A percentile compares a stretch with the other conserved stretches of the same genome.
phyloP scores from a whole-genome alignment of 1,140 invertebrate species.

The Proctacanthus coquilletti region DNA sequence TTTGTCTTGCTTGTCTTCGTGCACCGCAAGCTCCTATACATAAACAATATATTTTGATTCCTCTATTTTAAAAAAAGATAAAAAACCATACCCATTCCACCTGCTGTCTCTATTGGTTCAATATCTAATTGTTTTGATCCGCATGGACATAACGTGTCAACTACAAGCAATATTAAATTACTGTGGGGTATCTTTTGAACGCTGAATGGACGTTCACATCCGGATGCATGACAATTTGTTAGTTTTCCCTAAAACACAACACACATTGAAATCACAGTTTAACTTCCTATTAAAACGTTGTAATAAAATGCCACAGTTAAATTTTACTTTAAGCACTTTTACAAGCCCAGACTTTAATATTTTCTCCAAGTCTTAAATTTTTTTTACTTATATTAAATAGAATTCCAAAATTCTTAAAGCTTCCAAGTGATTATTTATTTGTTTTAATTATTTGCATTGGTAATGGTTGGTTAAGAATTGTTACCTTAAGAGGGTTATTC shows the following conservation, averaged over 20 bases:
- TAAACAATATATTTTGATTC: not conserved
- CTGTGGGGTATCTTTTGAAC: constrained; percentile 85
- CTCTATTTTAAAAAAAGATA: not conserved
- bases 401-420: too few relatives aligned
- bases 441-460: too few relatives aligned
- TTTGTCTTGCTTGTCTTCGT: constrained; percentile 36
- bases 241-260: constrained; percentile 57
- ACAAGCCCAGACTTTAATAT: too few relatives aligned
- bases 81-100: constrained; percentile 20
- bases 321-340: too few relatives aligned
- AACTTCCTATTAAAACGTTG: not conserved
- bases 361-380: too few relatives aligned
- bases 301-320: not conserved
- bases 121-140: constrained; percentile 70
- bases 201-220: constrained; percentile 83
- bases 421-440: too few relatives aligned
- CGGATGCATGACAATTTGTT: constrained; percentile 76
- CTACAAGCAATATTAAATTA: constrained; percentile 76
- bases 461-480: constrained; percentile 1
- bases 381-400: not conserved
- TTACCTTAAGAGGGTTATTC: constrained; percentile 46
- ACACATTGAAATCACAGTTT: constrained; percentile 13
- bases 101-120: constrained; percentile 51
- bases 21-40: constrained; percentile 31
- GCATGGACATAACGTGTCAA: constrained; percentile 79